A percentile compares a stretch with the other conserved stretches of the same genome.
phyloP scores from a whole-genome alignment of 2,888 invertebrate genomes.

The Podotricha telesiphe region DNA sequence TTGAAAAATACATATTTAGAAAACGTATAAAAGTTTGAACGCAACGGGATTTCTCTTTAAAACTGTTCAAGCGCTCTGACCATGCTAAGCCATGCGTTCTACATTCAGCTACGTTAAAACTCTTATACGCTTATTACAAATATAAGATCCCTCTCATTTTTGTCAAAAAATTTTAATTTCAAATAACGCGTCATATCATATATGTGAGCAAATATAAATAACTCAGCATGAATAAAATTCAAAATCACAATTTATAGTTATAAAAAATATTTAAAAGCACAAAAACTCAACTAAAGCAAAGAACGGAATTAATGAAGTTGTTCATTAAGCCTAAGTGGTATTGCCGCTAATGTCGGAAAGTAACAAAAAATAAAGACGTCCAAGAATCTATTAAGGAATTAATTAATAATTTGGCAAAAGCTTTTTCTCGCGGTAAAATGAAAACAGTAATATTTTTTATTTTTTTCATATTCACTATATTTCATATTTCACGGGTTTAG shows the following conservation, averaged over 20 bases:
- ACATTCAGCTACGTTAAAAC: too few relatives aligned
- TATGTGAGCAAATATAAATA: too few relatives aligned
- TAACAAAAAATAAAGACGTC: constrained; percentile 25
- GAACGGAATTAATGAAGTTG: constrained; percentile 73
- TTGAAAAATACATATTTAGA: too few relatives aligned
- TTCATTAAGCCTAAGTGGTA: constrained; percentile 76
- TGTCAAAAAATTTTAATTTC: too few relatives aligned
- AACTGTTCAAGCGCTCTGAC: too few relatives aligned
- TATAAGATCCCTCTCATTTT: too few relatives aligned
- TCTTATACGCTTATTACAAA: too few relatives aligned
- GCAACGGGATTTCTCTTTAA: too few relatives aligned
- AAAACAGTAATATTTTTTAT: not conserved
- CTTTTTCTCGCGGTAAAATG: constrained; percentile 12
- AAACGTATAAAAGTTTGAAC: too few relatives aligned
- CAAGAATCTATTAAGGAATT: constrained; percentile 21
- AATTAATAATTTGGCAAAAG: constrained; percentile 26
- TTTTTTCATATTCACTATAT: not conserved
- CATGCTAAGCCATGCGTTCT: too few relatives aligned
- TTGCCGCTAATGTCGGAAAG: constrained; percentile 63
- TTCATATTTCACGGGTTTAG: not conserved
- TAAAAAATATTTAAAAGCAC: not conserved
- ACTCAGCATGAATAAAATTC: too few relatives aligned
- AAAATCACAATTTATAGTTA: not conserved
- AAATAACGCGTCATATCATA: too few relatives aligned
- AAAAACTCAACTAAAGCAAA: constrained; percentile 33